Percentiles rank a stretch among this genome's conserved stretches.
Conservation (phyloP, 2,113 vertebrate species). For the Pseudolaguvia tuberculata region DNA sequence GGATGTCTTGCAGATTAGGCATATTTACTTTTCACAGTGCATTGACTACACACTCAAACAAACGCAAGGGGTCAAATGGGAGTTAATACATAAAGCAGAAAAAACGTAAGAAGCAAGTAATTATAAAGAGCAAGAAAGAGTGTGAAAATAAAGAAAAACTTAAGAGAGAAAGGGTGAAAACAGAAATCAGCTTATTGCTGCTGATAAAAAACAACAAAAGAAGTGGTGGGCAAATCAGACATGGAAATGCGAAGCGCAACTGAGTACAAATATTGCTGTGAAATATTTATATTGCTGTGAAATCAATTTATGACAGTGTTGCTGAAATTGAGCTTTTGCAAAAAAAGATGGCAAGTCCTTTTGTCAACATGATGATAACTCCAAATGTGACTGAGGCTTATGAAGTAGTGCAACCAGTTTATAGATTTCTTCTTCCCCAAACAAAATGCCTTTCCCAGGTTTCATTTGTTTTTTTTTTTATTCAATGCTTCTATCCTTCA, state of each 20-base stretch:
- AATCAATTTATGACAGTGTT: constrained; percentile 16
- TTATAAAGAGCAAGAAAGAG: not conserved
- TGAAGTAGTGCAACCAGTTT: not conserved
- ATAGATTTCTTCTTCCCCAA: not conserved
- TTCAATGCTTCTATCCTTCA: not conserved
- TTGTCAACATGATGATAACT: not conserved
- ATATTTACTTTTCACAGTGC: constrained; percentile 19
- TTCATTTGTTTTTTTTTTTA: not conserved
- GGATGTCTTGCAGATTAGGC: constrained; percentile 12
- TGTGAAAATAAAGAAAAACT: not conserved
- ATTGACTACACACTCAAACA: constrained; percentile 14
- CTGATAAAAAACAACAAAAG: constrained; percentile 1
- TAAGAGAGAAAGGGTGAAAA: not conserved
- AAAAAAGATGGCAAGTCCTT: not conserved
- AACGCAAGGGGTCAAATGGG: not conserved
- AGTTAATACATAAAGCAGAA: constrained; percentile 8
- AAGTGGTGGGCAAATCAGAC: not conserved
- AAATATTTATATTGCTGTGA: not conserved
- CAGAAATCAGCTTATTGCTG: constrained; percentile 15
- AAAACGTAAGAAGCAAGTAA: not conserved
- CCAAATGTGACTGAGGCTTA: not conserved
- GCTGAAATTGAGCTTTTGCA: not conserved
- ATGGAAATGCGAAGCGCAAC: not conserved
- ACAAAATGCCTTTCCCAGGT: no score
- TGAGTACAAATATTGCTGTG: not conserved